phyloP scores from a whole-genome alignment of 2,888 invertebrate species.

The Dinocampus coccinellae region DNA sequence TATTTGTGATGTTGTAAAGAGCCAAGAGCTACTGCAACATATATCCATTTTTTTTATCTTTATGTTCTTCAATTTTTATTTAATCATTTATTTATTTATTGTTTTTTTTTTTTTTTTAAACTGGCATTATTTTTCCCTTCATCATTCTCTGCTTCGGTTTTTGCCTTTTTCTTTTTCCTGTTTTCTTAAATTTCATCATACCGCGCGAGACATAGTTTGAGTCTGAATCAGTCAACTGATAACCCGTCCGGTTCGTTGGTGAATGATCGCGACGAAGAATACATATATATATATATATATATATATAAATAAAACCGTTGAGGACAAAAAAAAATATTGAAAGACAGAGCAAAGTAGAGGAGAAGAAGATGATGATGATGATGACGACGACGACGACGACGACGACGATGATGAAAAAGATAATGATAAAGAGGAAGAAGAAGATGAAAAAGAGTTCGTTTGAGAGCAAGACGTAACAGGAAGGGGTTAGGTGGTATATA shows the following conservation, averaged over 20 bases:
- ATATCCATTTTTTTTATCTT: neutral
- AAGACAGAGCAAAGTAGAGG: neutral
- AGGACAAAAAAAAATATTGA: conserved; percentile 18
- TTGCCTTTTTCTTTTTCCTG: conserved; percentile 11
- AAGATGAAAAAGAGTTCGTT: neutral
- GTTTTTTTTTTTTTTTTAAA: neutral
- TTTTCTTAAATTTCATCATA: conserved; percentile 15
- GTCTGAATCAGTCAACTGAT: conserved; percentile 37
- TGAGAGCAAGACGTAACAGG: neutral
- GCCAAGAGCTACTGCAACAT: neutral
- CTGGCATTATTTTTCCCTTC: neutral
- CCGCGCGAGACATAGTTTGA: conserved; percentile 24
- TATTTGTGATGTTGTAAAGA: neutral
- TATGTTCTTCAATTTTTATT: neutral
- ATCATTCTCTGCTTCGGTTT: neutral
- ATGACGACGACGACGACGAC: neutral
- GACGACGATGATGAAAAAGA: neutral
- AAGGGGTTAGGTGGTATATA: neutral
- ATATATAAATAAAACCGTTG: neutral
- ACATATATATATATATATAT: neutral
- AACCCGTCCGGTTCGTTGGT: conserved; percentile 34
- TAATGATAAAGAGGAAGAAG: neutral
- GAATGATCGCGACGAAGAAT: conserved; percentile 14
- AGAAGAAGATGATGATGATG: conserved; percentile 9
- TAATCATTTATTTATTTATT: neutral